Evolutionary conservation across 2,113 vertebrate genomes (phyloP).

Genomic region (Melanotaenia duboulayi): DNA sequence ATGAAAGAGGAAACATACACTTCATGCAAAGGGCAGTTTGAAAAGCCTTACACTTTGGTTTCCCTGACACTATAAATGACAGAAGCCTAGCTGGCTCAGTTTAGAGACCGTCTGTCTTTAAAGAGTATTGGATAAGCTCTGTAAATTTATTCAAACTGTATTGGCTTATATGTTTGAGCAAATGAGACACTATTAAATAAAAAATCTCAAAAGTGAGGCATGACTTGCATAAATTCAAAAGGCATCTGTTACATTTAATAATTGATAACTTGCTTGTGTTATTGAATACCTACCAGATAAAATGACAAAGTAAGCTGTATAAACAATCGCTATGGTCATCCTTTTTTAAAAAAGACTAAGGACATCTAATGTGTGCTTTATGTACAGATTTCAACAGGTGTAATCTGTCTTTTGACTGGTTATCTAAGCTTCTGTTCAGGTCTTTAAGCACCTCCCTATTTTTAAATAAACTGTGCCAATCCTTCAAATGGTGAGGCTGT

Average conservation of each 20-base stretch:
- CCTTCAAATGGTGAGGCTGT: not conserved
- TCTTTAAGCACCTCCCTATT: not conserved
- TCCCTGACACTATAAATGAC: conserved; percentile 45
- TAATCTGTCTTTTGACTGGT: not conserved
- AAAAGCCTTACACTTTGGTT: conserved; percentile 55
- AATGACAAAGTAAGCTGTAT: not conserved
- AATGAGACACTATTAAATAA: too few relatives aligned
- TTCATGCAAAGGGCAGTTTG: conserved; percentile 61
- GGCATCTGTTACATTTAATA: not conserved
- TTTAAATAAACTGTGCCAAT: not conserved
- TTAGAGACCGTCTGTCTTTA: not conserved
- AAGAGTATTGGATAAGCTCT: too few relatives aligned
- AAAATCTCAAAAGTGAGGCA: too few relatives aligned
- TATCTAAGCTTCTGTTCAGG: too few relatives aligned
- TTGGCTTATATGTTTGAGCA: too few relatives aligned
- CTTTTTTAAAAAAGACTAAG: not conserved
- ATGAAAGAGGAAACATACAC: conserved; percentile 63
- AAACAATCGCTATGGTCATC: not conserved
- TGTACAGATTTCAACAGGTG: not conserved
- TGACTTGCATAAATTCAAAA: too few relatives aligned
- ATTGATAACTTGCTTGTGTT: not conserved
- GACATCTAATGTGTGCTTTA: not conserved
- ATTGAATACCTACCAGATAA: not conserved
- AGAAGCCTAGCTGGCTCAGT: conserved; percentile 5
- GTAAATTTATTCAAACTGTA: too few relatives aligned